phyloP scores from a whole-genome alignment of 2,888 invertebrate species.

The Oxystoma pomonae region DNA sequence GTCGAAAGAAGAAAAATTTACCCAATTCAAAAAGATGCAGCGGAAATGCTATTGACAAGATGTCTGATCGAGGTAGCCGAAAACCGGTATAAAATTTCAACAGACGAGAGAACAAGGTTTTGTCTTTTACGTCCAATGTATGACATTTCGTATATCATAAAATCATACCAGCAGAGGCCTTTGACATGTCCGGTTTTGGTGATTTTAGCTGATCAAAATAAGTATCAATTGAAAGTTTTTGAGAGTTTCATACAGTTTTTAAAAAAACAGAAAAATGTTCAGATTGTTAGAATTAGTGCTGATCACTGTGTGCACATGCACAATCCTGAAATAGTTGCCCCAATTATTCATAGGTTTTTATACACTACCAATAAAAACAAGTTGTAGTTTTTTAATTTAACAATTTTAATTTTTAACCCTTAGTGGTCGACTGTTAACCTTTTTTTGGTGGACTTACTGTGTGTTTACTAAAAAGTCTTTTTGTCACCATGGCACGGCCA shows the following conservation, averaged over 20 bases:
- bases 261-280: constrained; percentile 31
- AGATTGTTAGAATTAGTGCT: constrained; percentile 48
- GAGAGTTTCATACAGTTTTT: constrained; percentile 27
- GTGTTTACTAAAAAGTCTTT: too few species aligned
- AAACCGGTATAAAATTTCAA: constrained; percentile 52
- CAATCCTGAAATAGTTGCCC: constrained; percentile 51
- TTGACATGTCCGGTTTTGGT: constrained; percentile 42
- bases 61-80: constrained; percentile 45
- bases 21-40: not conserved
- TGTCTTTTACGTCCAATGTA: constrained; percentile 40
- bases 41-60: constrained; percentile 46
- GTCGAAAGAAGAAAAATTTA: not conserved
- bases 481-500: too few species aligned
- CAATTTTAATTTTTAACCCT: too few species aligned
- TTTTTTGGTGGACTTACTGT: too few species aligned
- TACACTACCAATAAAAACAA: not conserved
- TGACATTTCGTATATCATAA: constrained; percentile 33
- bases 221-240: constrained; percentile 25
- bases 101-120: constrained; percentile 52
- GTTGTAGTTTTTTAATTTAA: not conserved
- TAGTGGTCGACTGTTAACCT: too few species aligned
- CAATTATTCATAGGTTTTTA: constrained; percentile 34
- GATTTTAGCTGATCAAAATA: constrained; percentile 31
- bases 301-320: constrained; percentile 60
- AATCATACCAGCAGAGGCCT: constrained; percentile 38